A percentile compares a stretch with the other conserved stretches of the same genome.
Conservation (phyloP, 2,113 vertebrate genomes). For the Lontra canadensis region DNA sequence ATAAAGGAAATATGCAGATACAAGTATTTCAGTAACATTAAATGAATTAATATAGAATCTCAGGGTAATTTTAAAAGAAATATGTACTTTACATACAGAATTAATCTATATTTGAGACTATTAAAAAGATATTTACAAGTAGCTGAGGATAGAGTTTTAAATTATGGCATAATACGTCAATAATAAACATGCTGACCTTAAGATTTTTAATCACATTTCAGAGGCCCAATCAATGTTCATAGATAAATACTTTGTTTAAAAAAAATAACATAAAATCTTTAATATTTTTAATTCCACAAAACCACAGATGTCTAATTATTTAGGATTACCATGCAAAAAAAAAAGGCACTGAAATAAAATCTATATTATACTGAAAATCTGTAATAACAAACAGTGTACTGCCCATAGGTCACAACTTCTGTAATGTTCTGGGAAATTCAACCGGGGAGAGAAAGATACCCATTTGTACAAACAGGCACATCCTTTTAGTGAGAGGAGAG, state of each 20-base stretch:
- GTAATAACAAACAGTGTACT: background rate
- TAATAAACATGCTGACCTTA: background rate
- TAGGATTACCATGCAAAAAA: background rate
- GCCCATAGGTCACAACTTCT: background rate
- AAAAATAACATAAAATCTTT: slow-evolving; percentile 7
- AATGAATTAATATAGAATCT: background rate
- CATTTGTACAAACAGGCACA: background rate
- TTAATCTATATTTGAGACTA: slow-evolving; percentile 17
- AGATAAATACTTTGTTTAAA: background rate
- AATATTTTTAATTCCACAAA: background rate
- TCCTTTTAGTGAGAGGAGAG: background rate
- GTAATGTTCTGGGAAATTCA: background rate
- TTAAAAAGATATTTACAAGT: slow-evolving; percentile 37
- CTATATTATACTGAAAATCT: background rate
- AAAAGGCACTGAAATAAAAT: background rate
- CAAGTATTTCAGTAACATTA: background rate
- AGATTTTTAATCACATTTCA: slow-evolving; percentile 12
- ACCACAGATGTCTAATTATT: background rate
- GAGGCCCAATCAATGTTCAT: slow-evolving; percentile 21
- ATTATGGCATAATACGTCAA: background rate
- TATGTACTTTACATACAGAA: background rate
- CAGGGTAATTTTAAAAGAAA: background rate
- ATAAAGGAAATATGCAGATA: background rate
- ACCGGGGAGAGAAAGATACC: background rate
- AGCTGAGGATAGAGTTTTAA: background rate